phyloP scores from a whole-genome alignment of 2,888 invertebrate species.

The Zaprionus obscuricornis region DNA sequence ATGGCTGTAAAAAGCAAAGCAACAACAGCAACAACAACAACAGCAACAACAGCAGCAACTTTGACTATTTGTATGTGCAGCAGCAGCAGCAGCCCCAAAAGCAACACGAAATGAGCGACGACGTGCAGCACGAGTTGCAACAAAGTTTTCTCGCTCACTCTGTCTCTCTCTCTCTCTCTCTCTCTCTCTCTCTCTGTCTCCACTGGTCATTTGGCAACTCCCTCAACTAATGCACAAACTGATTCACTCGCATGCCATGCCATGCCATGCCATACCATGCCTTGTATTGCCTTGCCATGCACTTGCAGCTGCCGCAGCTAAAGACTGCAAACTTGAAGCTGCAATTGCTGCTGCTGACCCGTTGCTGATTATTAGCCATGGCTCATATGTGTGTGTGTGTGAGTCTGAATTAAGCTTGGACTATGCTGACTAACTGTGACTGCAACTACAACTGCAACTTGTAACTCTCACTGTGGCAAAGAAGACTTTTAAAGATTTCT shows the following conservation, averaged over 20 bases:
- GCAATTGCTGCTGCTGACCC: slow-evolving; percentile 36
- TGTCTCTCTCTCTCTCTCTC: not conserved
- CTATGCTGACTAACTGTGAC: slow-evolving; percentile 4
- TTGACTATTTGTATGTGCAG: slow-evolving; percentile 37
- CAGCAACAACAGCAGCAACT: slow-evolving; percentile 26
- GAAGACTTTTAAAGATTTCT: too few relatives aligned
- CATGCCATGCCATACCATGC: too few relatives aligned
- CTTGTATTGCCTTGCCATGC: slow-evolving; percentile 26
- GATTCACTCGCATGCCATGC: slow-evolving; percentile 45
- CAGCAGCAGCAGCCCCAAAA: slow-evolving; percentile 43
- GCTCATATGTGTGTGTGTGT: too few relatives aligned
- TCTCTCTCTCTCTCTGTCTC: slow-evolving; percentile 14
- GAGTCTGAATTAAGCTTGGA: too few relatives aligned
- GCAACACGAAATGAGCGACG: slow-evolving; percentile 77
- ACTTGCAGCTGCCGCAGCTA: slow-evolving; percentile 47
- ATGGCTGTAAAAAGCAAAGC: slow-evolving; percentile 57
- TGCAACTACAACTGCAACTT: too few relatives aligned
- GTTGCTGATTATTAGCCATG: slow-evolving; percentile 61
- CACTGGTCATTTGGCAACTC: slow-evolving; percentile 2
- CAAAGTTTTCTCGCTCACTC: too few relatives aligned
- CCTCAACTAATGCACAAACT: slow-evolving; percentile 11
- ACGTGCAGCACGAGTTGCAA: slow-evolving; percentile 74
- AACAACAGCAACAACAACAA: slow-evolving; percentile 50
- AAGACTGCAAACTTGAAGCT: slow-evolving; percentile 45
- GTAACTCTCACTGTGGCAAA: too few relatives aligned